Base-by-base conservation (phyloP, 2,888 invertebrate genomes). In the Philaethria dido region DNA sequence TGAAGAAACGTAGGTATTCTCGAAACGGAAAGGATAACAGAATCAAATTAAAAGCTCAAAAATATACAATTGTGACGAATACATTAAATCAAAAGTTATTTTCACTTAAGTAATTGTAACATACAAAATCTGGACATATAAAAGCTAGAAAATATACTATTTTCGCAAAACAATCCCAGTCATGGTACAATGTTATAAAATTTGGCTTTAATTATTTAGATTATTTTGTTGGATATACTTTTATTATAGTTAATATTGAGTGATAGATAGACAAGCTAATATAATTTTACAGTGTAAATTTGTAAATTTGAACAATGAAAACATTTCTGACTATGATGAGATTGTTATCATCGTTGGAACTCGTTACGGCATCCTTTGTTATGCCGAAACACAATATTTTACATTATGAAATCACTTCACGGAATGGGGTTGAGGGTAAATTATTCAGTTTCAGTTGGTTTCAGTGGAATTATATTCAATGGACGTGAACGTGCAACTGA, bases 401-500 rank as follows among this genome's bases (percentile, higher is more conserved):
- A 69, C 48, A 62, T 64, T 70, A 64, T 47, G 33, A 48, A 64
- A 69, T 67, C 64, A 67, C 55, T 67, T 63, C 67, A 63, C 57
- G 63, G 66, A 70, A 70, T 63, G 59, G 57, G 69, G 62, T 62
- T 64, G 67, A 48, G 62, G 64, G 60, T 66, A 55, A 68, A 69
- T 66, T 59, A 66, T 70, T 64, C 62, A 61, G 60, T 47, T 62
- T 60, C 50, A 59, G 57, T 57, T 61, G 22, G 47, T 62, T 65
- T 54, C 62, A 62, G 48, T 54, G 54, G 52, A 65, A 65, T 61
- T 52, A 61, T 68, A 62, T 68, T 69, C 62, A 36, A 62, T 48
- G 44, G 59, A 67, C 50, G 59, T 48, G 45, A 64, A 67, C 50
- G 64, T 61, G 66, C 63, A 25, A 68, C 63, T 69, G 63, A 69